phyloP scores from a whole-genome alignment of 2,888 invertebrate species.

The Tenthredo amoena region DNA sequence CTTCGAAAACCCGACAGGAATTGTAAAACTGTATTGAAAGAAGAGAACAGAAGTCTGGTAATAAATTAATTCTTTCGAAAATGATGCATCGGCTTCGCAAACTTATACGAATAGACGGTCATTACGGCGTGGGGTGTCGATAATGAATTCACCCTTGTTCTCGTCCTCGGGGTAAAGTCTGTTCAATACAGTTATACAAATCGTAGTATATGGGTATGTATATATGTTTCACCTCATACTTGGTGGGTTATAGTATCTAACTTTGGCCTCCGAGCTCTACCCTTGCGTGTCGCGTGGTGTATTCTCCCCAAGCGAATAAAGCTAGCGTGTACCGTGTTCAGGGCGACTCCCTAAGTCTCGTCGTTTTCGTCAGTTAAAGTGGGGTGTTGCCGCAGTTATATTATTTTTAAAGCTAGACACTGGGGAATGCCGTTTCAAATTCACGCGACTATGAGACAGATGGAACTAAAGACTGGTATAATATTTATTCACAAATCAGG shows the following conservation, averaged over 20 bases:
- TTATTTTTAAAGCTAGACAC: not conserved
- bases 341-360: not conserved
- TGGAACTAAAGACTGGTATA: not conserved
- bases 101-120: not conserved
- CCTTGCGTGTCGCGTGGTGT: slow-evolving; percentile 30
- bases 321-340: not conserved
- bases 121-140: not conserved
- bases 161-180: not conserved
- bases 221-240: not conserved
- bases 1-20: no score
- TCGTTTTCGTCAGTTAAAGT: not conserved
- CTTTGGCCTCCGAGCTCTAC: slow-evolving; percentile 35
- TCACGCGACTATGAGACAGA: not conserved
- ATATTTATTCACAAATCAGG: not conserved
- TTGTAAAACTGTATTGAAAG: no score
- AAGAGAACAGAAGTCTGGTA: no score
- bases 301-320: not conserved
- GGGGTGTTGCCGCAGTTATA: not conserved
- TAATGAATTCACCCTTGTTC: slow-evolving; percentile 2
- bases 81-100: not conserved
- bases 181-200: not conserved
- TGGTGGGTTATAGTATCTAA: not conserved
- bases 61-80: no score
- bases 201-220: not conserved
- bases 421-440: not conserved